Evolutionary conservation across 2,888 invertebrate genomes (phyloP).

Genomic region (Prionchulus punctatus): DNA sequence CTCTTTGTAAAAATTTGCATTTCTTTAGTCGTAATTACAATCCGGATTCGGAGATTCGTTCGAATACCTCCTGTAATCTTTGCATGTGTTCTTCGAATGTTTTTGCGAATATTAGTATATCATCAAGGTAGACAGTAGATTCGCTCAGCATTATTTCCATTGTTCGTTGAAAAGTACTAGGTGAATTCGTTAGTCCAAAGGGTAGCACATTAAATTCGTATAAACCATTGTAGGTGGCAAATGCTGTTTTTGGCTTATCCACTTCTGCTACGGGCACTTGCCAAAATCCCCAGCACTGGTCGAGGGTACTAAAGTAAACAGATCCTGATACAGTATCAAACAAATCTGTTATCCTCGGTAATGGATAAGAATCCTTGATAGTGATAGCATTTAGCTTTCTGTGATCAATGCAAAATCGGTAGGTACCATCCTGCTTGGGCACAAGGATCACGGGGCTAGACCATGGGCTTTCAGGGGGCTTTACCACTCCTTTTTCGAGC

Average conservation of each 20-base stretch:
- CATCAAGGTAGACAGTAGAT: background rate
- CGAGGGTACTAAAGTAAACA: background rate
- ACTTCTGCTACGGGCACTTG: background rate
- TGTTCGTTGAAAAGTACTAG: background rate
- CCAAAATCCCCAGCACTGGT: background rate
- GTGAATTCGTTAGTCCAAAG: background rate
- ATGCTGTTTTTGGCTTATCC: background rate
- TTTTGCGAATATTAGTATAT: background rate
- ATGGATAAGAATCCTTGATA: constrained; percentile 1
- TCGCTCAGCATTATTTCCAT: background rate
- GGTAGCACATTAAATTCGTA: constrained; percentile 1
- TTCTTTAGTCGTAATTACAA: background rate
- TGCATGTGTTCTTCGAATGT: background rate
- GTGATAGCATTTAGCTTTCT: background rate
- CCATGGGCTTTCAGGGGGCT: background rate
- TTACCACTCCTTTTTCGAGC: background rate
- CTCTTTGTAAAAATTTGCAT: background rate
- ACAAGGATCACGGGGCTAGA: too few species aligned
- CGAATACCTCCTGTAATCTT: background rate
- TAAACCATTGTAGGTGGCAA: background rate
- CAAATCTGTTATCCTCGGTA: background rate
- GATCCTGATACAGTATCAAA: background rate
- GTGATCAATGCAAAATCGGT: too few species aligned
- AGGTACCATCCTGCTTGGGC: background rate
- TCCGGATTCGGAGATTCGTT: background rate